Conservation (phyloP, 2,797 vertebrate genomes). For the Cyclura pinguis region DNA sequence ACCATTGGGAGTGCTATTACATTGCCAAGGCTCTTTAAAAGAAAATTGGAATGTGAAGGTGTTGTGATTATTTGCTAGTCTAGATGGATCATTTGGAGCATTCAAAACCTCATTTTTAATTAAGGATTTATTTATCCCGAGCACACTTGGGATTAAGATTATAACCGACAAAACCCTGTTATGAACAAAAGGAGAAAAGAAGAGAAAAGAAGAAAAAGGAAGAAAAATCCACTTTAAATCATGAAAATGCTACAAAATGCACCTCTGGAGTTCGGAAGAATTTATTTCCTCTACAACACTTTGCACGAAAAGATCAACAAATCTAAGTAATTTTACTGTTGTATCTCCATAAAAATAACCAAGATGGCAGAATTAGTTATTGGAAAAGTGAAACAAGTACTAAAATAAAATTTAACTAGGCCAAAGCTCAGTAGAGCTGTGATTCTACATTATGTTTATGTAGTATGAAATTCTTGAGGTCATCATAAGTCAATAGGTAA, state of each 20-base stretch:
- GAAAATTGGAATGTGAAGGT: slow-evolving; percentile 24
- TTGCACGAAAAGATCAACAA: background rate
- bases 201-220: background rate
- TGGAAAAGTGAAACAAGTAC: background rate
- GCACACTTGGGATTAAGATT: slow-evolving; percentile 1
- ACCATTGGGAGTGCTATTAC: slow-evolving; percentile 5
- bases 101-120: slow-evolving; percentile 39
- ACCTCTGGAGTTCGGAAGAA: background rate
- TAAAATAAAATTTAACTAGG: slow-evolving; percentile 9
- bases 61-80: slow-evolving; percentile 30
- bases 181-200: background rate
- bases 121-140: slow-evolving; percentile 36
- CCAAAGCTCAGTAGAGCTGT: background rate
- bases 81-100: slow-evolving; percentile 29
- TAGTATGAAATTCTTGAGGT: too few relatives aligned
- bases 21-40: slow-evolving; percentile 10
- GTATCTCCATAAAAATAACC: slow-evolving; percentile 26
- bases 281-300: slow-evolving; percentile 9
- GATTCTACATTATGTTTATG: too few relatives aligned
- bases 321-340: background rate
- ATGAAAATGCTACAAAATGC: background rate
- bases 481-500: too few relatives aligned
- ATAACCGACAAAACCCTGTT: slow-evolving; percentile 27
- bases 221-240: background rate
- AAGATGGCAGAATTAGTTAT: background rate